Evolutionary conservation across 2,113 vertebrate species (phyloP).

Genomic region (Blennius ocellaris): DNA sequence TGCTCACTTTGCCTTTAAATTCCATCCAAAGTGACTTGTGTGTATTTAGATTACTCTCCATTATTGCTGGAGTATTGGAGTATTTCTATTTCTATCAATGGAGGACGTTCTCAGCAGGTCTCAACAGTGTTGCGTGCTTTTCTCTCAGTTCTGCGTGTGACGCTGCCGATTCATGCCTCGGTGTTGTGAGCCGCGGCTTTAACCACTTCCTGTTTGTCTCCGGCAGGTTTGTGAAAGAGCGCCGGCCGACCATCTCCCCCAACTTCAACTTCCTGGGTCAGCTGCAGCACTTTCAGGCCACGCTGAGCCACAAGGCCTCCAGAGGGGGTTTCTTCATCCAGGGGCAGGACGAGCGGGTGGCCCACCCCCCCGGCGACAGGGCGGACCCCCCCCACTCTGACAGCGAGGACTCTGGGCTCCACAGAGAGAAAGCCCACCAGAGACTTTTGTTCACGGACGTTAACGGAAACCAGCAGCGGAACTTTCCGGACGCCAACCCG

Average conservation of each 20-base stretch:
- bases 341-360: constrained; percentile 31
- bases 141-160: no score
- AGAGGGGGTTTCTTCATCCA: constrained; percentile 8
- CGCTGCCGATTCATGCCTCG: no score
- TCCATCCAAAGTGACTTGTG: no score
- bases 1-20: no score
- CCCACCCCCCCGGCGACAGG: neutral
- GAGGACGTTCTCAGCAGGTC: no score
- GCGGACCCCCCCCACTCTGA: neutral
- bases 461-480: constrained; percentile 11
- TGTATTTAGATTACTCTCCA: no score
- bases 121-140: no score
- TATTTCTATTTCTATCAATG: no score
- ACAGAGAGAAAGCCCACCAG: constrained; percentile 20
- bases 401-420: neutral
- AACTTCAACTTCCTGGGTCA: constrained; percentile 89
- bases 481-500: constrained; percentile 17
- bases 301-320: constrained; percentile 61
- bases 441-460: constrained; percentile 2
- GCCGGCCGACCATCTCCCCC: constrained; percentile 85
- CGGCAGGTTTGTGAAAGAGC: constrained; percentile 86
- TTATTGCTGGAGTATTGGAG: no score
- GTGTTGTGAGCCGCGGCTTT: no score
- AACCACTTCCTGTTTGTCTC: constrained; percentile 14
- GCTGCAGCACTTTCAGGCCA: constrained; percentile 84